Conservation (phyloP, 2,797 vertebrate genomes). For the Enteromius trimaculatus region DNA sequence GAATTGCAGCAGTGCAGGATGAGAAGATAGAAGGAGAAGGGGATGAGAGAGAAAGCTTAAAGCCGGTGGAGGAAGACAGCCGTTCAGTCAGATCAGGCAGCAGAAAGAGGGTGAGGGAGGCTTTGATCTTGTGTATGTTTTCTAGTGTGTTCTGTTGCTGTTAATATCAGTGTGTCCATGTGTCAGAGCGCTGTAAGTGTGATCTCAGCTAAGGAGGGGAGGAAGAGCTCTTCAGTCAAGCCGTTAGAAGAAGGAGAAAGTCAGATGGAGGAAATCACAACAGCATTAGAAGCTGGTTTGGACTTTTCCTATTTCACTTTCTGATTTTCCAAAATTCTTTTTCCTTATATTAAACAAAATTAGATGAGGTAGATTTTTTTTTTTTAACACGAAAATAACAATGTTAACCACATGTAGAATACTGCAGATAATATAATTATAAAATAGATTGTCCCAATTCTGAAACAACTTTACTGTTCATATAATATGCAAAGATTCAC, state of each 20-base stretch:
- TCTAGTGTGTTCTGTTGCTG: not conserved
- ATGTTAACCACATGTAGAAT: not conserved
- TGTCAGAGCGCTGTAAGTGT: conserved; percentile 65
- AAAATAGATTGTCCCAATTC: not conserved
- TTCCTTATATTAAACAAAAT: not conserved
- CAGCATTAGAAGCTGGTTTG: conserved; percentile 53
- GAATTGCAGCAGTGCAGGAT: not conserved
- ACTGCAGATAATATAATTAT: not conserved
- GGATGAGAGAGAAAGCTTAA: conserved; percentile 11
- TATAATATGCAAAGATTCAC: not conserved
- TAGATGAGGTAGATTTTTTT: not conserved
- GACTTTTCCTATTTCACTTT: not conserved
- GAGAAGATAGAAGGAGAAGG: conserved; percentile 26
- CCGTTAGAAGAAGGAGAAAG: conserved; percentile 51
- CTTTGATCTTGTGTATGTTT: conserved; percentile 16
- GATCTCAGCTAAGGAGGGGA: conserved; percentile 57
- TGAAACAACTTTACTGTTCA: not conserved
- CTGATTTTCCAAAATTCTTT: not conserved
- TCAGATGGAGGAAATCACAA: conserved; percentile 59
- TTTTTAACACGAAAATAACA: not conserved
- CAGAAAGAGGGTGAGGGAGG: conserved; percentile 63
- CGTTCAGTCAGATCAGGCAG: conserved; percentile 56
- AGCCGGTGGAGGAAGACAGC: conserved; percentile 60
- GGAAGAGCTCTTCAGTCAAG: conserved; percentile 44
- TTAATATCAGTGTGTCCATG: conserved; percentile 19